A percentile compares a stretch with the other conserved stretches of the same genome.
phyloP scores from a whole-genome alignment of 1,140 invertebrate species.

The Drosophila cardini region DNA sequence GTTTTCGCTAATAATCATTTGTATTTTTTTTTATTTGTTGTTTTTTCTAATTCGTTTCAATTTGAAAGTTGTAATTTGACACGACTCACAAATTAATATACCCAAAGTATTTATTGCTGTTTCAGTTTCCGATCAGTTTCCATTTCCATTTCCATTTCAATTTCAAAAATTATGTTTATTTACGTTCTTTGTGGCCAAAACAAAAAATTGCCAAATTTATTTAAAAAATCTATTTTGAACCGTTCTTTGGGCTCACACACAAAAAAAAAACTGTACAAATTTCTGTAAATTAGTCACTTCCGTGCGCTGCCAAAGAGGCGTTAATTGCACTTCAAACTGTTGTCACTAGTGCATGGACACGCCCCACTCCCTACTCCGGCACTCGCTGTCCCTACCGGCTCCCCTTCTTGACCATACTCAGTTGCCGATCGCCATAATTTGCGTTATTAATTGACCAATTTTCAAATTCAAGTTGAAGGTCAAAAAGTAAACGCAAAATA shows the following conservation, averaged over 20 bases:
- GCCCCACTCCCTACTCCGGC: background rate
- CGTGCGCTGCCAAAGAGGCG: slow-evolving; percentile 56
- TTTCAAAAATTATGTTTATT: slow-evolving; percentile 1
- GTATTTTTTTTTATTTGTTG: too few species aligned
- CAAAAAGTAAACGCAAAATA: slow-evolving; percentile 53
- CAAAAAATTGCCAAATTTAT: slow-evolving; percentile 26
- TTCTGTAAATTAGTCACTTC: slow-evolving; percentile 73
- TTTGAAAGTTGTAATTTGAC: slow-evolving; percentile 76
- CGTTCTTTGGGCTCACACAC: slow-evolving; percentile 1
- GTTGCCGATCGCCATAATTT: slow-evolving; percentile 71
- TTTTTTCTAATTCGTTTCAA: slow-evolving; percentile 52
- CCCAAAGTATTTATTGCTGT: slow-evolving; percentile 15
- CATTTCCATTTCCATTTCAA: slow-evolving; percentile 26
- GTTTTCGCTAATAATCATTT: slow-evolving; percentile 25
- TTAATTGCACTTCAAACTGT: slow-evolving; percentile 75
- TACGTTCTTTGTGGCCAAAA: background rate
- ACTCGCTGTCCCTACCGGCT: background rate
- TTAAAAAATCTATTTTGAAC: too few species aligned
- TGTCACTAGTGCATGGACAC: slow-evolving; percentile 61
- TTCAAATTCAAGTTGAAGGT: slow-evolving; percentile 82
- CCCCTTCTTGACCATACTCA: slow-evolving; percentile 10
- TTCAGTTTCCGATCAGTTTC: slow-evolving; percentile 65
- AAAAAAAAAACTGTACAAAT: slow-evolving; percentile 1
- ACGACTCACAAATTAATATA: slow-evolving; percentile 43
- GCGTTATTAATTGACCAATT: slow-evolving; percentile 80